phyloP scores from a whole-genome alignment of 1,140 invertebrate genomes.

The Aphelinus certus region DNA sequence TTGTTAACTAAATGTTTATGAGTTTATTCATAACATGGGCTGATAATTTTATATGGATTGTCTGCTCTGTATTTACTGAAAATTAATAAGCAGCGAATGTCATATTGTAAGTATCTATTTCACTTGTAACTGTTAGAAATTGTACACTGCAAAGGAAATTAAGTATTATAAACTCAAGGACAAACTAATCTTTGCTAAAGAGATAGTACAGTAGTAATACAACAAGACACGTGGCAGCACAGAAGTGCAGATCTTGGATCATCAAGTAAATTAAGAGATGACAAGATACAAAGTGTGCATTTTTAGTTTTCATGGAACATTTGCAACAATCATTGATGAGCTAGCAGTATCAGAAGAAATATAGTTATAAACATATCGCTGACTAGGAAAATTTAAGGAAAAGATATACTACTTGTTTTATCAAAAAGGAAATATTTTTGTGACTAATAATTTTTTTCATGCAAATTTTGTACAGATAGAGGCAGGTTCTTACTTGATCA shows the following conservation, averaged over 20 bases:
- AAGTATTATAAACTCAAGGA: conserved; percentile 54
- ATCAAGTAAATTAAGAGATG: conserved; percentile 7
- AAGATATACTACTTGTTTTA: too few relatives aligned
- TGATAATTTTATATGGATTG: too few relatives aligned
- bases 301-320: neutral
- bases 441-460: too few relatives aligned
- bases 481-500: too few relatives aligned
- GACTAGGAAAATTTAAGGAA: too few relatives aligned
- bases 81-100: conserved; percentile 1
- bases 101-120: neutral
- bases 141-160: conserved; percentile 51
- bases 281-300: conserved; percentile 4
- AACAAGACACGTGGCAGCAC: neutral
- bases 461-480: too few relatives aligned
- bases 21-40: too few relatives aligned
- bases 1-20: too few relatives aligned
- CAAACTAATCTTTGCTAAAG: conserved; percentile 49
- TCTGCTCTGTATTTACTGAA: neutral
- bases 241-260: neutral
- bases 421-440: too few relatives aligned
- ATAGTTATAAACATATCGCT: too few relatives aligned
- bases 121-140: conserved; percentile 35
- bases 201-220: conserved; percentile 36
- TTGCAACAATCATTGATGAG: too few relatives aligned
- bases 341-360: too few relatives aligned